These are phyloP conservation scores for Chaunax sp. DNA, from an alignment of 2,797 vertebrate genomes.

Conservation along the genomic window DNA sequence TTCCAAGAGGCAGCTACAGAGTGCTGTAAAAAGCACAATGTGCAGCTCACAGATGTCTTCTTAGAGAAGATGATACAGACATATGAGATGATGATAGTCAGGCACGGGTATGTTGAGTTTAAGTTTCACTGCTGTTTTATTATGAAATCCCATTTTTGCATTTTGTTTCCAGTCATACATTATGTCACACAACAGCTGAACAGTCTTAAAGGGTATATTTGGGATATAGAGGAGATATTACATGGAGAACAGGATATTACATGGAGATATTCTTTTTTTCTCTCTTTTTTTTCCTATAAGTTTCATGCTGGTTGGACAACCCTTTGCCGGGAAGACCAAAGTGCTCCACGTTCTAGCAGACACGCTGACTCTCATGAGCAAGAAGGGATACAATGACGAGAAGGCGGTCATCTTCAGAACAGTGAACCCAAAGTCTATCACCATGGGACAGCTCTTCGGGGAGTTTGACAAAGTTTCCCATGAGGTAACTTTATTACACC, in stretches of 20 bases:
- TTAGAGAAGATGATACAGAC: constrained; percentile 95
- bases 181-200: not conserved
- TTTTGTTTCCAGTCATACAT: not conserved
- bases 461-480: constrained; percentile 96
- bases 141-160: not conserved
- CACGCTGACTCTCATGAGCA: constrained; percentile 92
- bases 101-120: constrained; percentile 90
- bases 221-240: no score
- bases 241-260: no score
- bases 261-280: not conserved
- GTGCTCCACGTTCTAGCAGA: constrained; percentile 94
- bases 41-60: constrained; percentile 92
- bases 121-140: not conserved
- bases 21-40: constrained; percentile 87
- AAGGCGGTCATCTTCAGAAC: constrained; percentile 90
- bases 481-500: constrained; percentile 91
- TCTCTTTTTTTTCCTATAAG: no score
- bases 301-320: constrained; percentile 97
- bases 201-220: no score
- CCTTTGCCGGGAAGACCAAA: constrained; percentile 96
- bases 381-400: constrained; percentile 87
- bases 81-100: constrained; percentile 99
- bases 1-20: constrained; percentile 89
- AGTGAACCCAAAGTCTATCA: constrained; percentile 96
- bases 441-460: constrained; percentile 98